A percentile compares a stretch with the other conserved stretches of the same genome.
phyloP scores from a whole-genome alignment of 1,140 invertebrate species.

The Papilio glaucus region DNA sequence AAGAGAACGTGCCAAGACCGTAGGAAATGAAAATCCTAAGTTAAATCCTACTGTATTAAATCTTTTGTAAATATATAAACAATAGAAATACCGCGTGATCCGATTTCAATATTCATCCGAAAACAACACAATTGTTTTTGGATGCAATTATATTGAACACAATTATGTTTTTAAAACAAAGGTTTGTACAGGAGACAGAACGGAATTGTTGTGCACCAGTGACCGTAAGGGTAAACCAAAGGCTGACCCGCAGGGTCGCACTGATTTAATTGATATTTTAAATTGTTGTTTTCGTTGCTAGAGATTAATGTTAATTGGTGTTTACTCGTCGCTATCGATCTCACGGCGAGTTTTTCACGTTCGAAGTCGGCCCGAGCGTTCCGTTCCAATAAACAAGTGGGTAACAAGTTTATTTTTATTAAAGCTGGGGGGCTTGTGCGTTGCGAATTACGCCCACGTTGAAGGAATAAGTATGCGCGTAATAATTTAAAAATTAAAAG shows the following conservation, averaged over 20 bases:
- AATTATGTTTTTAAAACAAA: slow-evolving; percentile 19
- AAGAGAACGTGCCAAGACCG: too few species aligned
- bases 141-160: background rate
- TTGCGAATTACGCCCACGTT: slow-evolving; percentile 13
- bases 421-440: slow-evolving; percentile 26
- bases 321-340: slow-evolving; percentile 33
- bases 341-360: slow-evolving; percentile 12
- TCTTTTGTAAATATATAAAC: background rate
- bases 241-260: slow-evolving; percentile 6
- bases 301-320: slow-evolving; percentile 44
- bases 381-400: slow-evolving; percentile 36
- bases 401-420: slow-evolving; percentile 33
- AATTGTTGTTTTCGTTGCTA: slow-evolving; percentile 32
- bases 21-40: background rate
- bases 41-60: background rate
- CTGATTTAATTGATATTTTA: slow-evolving; percentile 42
- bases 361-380: slow-evolving; percentile 17
- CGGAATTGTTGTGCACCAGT: slow-evolving; percentile 8
- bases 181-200: slow-evolving; percentile 8
- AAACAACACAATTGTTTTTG: background rate
- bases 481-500: background rate
- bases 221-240: slow-evolving; percentile 39
- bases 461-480: background rate
- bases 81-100: background rate
- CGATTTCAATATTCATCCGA: slow-evolving; percentile 1